Evolutionary conservation across 2,113 vertebrate species (phyloP).

Genomic region (Macheiramphus alcinus): DNA sequence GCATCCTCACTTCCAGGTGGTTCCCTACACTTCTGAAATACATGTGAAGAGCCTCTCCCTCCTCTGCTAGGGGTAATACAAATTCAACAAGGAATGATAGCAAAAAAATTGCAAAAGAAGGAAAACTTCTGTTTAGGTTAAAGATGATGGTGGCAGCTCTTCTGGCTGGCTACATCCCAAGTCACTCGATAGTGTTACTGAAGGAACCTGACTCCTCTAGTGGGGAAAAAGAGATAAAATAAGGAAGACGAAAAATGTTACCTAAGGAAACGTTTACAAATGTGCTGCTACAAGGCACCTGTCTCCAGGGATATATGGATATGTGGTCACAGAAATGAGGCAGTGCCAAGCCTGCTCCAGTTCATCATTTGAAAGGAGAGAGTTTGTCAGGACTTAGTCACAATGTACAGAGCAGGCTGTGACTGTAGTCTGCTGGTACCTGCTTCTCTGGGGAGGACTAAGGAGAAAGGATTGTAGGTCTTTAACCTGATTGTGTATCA

Average conservation of each 20-base stretch:
- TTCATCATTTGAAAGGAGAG: background rate
- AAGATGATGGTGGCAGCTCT: background rate
- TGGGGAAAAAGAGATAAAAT: background rate
- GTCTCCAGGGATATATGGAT: background rate
- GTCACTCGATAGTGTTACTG: background rate
- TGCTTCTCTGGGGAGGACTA: background rate
- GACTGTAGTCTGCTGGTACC: background rate
- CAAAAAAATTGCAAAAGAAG: background rate
- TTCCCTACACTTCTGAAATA: background rate
- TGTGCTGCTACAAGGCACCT: background rate
- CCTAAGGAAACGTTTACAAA: background rate
- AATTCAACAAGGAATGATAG: background rate
- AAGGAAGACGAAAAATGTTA: background rate
- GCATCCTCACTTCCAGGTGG: background rate
- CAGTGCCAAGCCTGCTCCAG: background rate
- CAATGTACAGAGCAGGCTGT: background rate
- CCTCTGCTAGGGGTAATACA: background rate
- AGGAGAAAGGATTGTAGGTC: background rate
- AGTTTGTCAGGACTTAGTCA: background rate
- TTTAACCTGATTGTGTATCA: background rate
- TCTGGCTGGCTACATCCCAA: background rate
- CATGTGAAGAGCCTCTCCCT: background rate
- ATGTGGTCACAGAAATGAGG: background rate
- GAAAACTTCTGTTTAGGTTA: background rate
- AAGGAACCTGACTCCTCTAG: background rate